Percentiles rank a stretch among this genome's conserved stretches.
phyloP scores from a whole-genome alignment of 2,888 invertebrate species.

The Polia nebulosa region DNA sequence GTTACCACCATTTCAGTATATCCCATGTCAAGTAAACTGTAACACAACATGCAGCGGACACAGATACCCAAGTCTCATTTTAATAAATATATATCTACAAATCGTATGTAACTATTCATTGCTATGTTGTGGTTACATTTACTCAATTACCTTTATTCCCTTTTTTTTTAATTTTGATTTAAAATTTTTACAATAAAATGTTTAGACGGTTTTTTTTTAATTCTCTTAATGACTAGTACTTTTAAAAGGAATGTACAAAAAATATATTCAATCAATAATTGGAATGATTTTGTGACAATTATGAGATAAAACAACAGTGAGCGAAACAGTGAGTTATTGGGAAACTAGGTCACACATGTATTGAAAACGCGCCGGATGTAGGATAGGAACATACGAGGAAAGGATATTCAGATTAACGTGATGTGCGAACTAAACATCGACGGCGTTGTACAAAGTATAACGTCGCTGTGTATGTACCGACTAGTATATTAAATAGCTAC shows the following conservation, averaged over 20 bases:
- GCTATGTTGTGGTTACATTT: conserved; percentile 55
- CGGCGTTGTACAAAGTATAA: conserved; percentile 59
- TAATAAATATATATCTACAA: conserved; percentile 57
- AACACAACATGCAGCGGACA: conserved; percentile 56
- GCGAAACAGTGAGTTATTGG: conserved; percentile 39
- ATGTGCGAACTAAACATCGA: conserved; percentile 49
- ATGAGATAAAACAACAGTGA: conserved; percentile 45
- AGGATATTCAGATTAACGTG: conserved; percentile 54
- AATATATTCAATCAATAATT: conserved; percentile 60
- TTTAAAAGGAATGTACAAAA: conserved; percentile 72
- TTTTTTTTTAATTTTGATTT: conserved; percentile 55
- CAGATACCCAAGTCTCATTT: conserved; percentile 32
- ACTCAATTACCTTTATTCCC: conserved; percentile 46
- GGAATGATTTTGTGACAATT: conserved; percentile 69
- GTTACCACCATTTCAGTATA: conserved; percentile 62
- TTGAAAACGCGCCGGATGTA: conserved; percentile 63
- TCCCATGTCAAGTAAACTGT: conserved; percentile 56
- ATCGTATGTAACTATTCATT: conserved; percentile 45
- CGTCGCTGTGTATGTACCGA: conserved; percentile 68
- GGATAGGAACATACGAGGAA: conserved; percentile 67
- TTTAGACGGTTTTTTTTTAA: conserved; percentile 59
- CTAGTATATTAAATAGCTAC: conserved; percentile 75
- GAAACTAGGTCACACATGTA: conserved; percentile 44
- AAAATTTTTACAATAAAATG: conserved; percentile 47
- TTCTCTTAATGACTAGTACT: conserved; percentile 73